Evolutionary conservation across 2,797 vertebrate species (phyloP), one percentile per base, ranked within the genome.

Genomic region (Ammospiza maritima): DNA sequence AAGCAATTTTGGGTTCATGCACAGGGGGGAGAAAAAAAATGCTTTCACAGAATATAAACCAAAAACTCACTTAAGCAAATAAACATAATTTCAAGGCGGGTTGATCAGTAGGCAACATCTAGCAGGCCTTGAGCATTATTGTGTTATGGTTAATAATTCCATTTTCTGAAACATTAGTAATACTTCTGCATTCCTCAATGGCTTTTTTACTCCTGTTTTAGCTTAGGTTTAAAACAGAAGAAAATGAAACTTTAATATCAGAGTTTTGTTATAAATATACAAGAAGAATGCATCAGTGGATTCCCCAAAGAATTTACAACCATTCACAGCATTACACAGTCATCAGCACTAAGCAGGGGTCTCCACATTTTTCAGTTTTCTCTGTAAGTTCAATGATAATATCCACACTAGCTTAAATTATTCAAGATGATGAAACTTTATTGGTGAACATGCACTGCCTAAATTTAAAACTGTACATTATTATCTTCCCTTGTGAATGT

Each of bases 121-220:
- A 94, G 77, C 88, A 94, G 79, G 93, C 94, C 92, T 72, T 94
- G 89, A 94, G 88, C 90, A 44, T 94, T 95, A 97, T 89, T 95
- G 86, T 89, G 94, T 84, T 90, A 92, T 81, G 89, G 96, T 97
- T 96, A 96, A 96, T 97, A 96, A 96, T 96, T 96, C 93, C 81
- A 96, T 97, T 96, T 97, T 96, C 95, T 96, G 87, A 96, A 89
- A 91, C 93, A 95, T 96, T 95, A 95, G 94, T 91, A 96, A 95
- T 96, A 94, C 60, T 96, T 75, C 91, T 78, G 80, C 64, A 47
- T 90, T 96, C 85, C 89, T 94, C 56, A 0, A 85, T 94, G 93
- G 86, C 66, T 96, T 95, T 96, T 85, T 78, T 62, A 29, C 90
- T 93, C 93, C 81, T 84, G 64, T 0, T 94, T 97, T 50, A 86